These are phyloP conservation scores for Polymixis lichenea DNA, from an alignment of 2,888 invertebrate genomes.

Conservation along the genomic window DNA sequence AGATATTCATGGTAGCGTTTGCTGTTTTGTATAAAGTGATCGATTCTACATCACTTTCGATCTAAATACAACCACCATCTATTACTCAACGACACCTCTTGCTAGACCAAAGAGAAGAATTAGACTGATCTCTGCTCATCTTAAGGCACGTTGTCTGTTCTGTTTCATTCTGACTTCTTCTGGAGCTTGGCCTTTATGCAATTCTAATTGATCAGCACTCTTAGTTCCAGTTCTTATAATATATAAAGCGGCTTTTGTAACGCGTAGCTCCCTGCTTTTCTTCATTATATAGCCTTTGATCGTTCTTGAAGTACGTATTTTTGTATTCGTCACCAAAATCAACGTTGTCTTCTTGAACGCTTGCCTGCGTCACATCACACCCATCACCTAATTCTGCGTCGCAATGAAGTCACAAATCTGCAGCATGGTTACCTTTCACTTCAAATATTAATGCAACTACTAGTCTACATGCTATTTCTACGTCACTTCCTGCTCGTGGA, in stretches of 20 bases:
- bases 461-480: no score
- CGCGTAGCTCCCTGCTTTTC: not conserved
- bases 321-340: no score
- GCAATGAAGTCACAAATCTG: slow-evolving; percentile 85
- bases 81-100: not conserved
- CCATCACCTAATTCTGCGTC: slow-evolving; percentile 80
- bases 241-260: not conserved
- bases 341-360: slow-evolving; percentile 51
- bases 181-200: not conserved
- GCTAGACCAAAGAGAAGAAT: not conserved
- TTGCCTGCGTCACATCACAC: slow-evolving; percentile 82
- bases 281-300: no score
- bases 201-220: not conserved
- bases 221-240: not conserved
- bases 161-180: not conserved
- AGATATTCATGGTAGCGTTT: not conserved
- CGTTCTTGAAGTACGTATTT: no score
- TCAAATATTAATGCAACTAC: no score
- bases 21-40: not conserved
- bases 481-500: no score
- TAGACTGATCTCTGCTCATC: not conserved
- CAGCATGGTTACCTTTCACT: slow-evolving; percentile 39
- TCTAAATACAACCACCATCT: no score
- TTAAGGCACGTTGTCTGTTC: not conserved
- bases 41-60: not conserved